Evolutionary conservation across 2,113 vertebrate genomes (phyloP), one percentile per base, ranked within the genome.

Genomic region (Scytalopus superciliaris): DNA sequence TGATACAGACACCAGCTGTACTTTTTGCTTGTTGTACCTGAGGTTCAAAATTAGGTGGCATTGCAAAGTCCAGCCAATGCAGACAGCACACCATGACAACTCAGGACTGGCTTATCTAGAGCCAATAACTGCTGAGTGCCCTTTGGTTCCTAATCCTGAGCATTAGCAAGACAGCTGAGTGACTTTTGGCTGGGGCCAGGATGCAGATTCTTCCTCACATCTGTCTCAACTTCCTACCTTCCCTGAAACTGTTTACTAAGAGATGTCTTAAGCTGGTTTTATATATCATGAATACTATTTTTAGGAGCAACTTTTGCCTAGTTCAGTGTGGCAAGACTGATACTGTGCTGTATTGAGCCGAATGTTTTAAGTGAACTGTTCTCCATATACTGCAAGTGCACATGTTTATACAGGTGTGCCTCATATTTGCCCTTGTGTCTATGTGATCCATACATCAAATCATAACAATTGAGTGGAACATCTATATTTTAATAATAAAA

Each of bases 331-430:
- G 22, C 19, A 39, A 86, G n/a, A 31, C 78, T 69, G 42, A 37
- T 39, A 24, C 24, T 10, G 31, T 40, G 19, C 31, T 53, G 42
- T 62, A 67, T 17, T 27, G 56, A 79, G 66, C 40, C 1, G 3
- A 35, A 35, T 0, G 2, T 30, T 88, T 84, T n/a, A 59, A 42
- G 27, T 31, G 47, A 59, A 19, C n/a, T 67, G 21, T 74, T 70
- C 60, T 64, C n/a, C 31, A 37, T 12, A 49, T 22, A 35, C 31
- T 62, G 50, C 50, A 69, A 56, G 8, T 0, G 0, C 23, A 49
- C 9, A 2, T 44, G 40, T 40, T 75, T 49, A 19, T 3, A 22
- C 17, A 67, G n/a, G 44, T 0, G 1, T 57, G 60, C 56, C 33
- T 75, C 52, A n/a, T n/a, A 11, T 50, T 77, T 84, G 25, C 12